Base-by-base conservation (phyloP, 1,140 invertebrate species). In the Aphelenchoides avenae region DNA sequence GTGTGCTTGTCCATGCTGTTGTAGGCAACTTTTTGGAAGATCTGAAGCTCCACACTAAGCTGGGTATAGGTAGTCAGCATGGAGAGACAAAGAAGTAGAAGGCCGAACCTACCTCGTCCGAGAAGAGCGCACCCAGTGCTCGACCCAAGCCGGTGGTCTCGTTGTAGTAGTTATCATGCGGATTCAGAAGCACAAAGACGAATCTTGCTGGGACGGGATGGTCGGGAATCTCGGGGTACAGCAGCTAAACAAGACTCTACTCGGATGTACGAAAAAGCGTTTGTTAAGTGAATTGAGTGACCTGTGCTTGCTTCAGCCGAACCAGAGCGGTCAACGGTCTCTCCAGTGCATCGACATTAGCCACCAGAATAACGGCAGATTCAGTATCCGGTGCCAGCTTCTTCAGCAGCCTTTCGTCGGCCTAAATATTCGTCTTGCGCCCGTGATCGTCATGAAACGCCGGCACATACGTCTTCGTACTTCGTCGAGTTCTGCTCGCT, bases 11-110 rank as follows among this genome's bases (percentile, higher is more conserved):
- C 64, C 41, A 63, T 68, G 6, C 76, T 72, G 31, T 61, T 63
- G 41, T 78, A 78, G 4, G 78, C 78, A 13, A 77, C 67, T 50
- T 73, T 65, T 52, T 79, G 70, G 49, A 81, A 80, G 22, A 76
- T 57, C 76, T 78, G 15, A n/a, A n/a, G n/a, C n/a, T n/a, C n/a
- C n/a, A n/a, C n/a, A n/a, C n/a, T n/a, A n/a, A n/a, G n/a, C n/a
- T n/a, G n/a, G n/a, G n/a, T n/a, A n/a, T n/a, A n/a, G n/a, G n/a
- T n/a, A n/a, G n/a, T n/a, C n/a, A n/a, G n/a, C n/a, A n/a, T n/a
- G n/a, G n/a, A n/a, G n/a, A n/a, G n/a, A n/a, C n/a, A n/a, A n/a
- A n/a, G n/a, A n/a, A n/a, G n/a, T n/a, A n/a, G n/a, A n/a, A n/a
- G n/a, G n/a, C n/a, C n/a, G n/a, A n/a, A n/a, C n/a, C 15, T 9